Evolutionary conservation across 1,140 invertebrate species (phyloP).

Genomic region (Heliconius himera): DNA sequence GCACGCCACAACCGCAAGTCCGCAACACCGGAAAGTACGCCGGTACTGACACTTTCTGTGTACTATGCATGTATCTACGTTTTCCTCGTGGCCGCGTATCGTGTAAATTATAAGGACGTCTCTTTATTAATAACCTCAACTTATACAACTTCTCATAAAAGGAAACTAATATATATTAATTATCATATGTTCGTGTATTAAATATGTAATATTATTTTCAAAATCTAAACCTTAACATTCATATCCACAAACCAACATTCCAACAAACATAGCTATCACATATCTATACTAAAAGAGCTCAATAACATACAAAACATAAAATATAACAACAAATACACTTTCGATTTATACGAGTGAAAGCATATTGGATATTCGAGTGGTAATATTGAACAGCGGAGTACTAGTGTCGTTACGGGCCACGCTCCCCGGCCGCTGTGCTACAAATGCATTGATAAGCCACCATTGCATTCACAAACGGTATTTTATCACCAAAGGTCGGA

Average conservation of each 20-base stretch:
- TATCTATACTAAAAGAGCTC: not conserved
- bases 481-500: conserved; percentile 41
- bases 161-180: not conserved
- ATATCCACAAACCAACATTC: not conserved
- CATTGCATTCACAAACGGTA: conserved; percentile 48
- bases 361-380: conserved; percentile 65
- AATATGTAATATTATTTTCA: not conserved
- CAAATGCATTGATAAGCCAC: conserved; percentile 54
- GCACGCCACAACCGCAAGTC: conserved; percentile 35
- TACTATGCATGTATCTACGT: conserved; percentile 33
- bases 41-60: conserved; percentile 11
- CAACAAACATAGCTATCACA: not conserved
- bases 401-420: conserved; percentile 40
- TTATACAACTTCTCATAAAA: not conserved
- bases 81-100: conserved; percentile 31
- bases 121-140: conserved; percentile 15
- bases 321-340: conserved; percentile 40
- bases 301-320: conserved; percentile 22
- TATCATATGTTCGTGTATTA: too few species aligned
- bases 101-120: conserved; percentile 19
- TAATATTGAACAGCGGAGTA: conserved; percentile 62
- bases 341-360: conserved; percentile 58
- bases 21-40: conserved; percentile 28
- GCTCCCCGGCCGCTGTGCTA: conserved; percentile 40
- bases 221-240: not conserved